Evolutionary conservation across 1,140 invertebrate genomes (phyloP).

Genomic region (Eriosoma lanigerum): DNA sequence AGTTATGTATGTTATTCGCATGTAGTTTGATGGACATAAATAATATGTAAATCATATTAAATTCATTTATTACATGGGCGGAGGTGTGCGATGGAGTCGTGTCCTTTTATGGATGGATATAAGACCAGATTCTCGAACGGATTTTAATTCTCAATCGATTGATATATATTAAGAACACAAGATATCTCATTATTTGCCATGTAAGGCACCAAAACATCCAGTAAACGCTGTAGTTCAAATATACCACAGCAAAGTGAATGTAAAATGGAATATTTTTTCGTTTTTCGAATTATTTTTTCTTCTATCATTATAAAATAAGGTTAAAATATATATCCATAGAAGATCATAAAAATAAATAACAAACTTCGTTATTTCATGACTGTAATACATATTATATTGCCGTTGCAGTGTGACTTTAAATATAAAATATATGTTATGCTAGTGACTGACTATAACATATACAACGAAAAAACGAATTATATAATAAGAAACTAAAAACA

Average conservation of each 20-base stretch:
- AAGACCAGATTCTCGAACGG: conserved; percentile 12
- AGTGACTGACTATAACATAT: no score
- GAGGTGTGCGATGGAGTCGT: not conserved
- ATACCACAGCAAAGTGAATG: conserved; percentile 6
- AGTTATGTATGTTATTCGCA: no score
- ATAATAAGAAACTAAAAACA: no score
- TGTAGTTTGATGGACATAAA: no score
- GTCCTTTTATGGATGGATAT: conserved; percentile 30
- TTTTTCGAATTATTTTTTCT: not conserved
- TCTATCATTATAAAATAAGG: no score
- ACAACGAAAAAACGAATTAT: no score
- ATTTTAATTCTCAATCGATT: conserved; percentile 18
- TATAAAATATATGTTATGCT: no score
- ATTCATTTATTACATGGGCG: not conserved
- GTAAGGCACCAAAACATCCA: not conserved
- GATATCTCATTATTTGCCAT: conserved; percentile 30
- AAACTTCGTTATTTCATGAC: no score
- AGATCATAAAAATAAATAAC: no score
- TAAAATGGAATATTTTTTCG: conserved; percentile 6
- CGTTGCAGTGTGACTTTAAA: no score
- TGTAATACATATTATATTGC: no score
- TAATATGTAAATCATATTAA: not conserved
- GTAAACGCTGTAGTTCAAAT: not conserved
- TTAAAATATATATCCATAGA: no score
- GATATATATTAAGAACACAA: not conserved